Evolutionary conservation across 2,888 invertebrate species (phyloP).

Genomic region (Brenthis ino): DNA sequence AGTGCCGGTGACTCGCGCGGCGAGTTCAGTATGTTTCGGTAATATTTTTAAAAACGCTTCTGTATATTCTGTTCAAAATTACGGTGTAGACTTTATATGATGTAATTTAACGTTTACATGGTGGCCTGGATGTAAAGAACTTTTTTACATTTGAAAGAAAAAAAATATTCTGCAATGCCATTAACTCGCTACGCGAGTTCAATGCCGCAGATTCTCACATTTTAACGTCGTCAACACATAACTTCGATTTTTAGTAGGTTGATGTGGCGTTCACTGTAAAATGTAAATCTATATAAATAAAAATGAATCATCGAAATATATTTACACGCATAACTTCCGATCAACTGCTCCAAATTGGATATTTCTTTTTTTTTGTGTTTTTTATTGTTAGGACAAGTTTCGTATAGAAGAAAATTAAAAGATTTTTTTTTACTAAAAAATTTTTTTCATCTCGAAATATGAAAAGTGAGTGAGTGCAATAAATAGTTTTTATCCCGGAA

Average conservation of each 20-base stretch:
- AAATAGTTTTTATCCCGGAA: no score
- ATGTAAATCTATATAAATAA: neutral
- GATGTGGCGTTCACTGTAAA: neutral
- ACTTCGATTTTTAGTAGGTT: neutral
- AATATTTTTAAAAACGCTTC: neutral
- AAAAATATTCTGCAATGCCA: neutral
- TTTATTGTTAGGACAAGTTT: no score
- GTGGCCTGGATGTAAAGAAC: neutral
- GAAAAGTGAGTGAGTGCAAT: no score
- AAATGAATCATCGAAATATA: neutral
- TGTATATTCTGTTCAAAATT: conserved; percentile 1
- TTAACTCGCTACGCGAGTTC: neutral
- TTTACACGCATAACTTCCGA: neutral
- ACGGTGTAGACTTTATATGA: neutral
- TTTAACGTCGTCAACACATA: conserved; percentile 1
- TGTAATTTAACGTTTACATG: neutral
- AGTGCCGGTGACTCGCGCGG: neutral
- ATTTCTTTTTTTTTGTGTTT: no score
- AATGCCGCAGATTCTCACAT: neutral
- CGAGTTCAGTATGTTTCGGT: neutral
- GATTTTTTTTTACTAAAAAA: no score
- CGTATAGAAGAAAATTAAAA: no score
- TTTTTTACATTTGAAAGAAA: neutral
- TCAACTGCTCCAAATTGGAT: no score
- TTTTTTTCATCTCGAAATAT: no score